Evolutionary conservation across 2,888 invertebrate genomes (phyloP).

Genomic region (Machimus atricapillus): DNA sequence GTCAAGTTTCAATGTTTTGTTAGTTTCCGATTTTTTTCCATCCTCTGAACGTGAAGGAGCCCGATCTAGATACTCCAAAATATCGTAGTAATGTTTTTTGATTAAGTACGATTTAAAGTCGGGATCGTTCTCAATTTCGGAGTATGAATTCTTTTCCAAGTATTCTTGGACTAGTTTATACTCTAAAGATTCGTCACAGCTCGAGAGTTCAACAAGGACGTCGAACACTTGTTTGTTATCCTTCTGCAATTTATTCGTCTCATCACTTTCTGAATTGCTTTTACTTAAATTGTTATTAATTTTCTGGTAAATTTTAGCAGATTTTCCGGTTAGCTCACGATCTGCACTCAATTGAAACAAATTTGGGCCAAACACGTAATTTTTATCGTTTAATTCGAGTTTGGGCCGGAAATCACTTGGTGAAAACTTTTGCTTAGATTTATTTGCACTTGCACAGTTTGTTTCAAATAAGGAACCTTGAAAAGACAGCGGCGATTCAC

Average conservation of each 20-base stretch:
- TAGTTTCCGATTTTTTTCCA: background rate
- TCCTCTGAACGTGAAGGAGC: conserved; percentile 43
- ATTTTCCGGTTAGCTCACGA: conserved; percentile 57
- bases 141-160: conserved; percentile 60
- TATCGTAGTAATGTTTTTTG: conserved; percentile 60
- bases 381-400: conserved; percentile 50
- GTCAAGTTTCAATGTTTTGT: background rate
- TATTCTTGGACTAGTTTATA: conserved; percentile 60
- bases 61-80: conserved; percentile 57
- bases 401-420: conserved; percentile 57
- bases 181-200: conserved; percentile 59
- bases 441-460: conserved; percentile 27
- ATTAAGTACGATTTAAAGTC: conserved; percentile 60
- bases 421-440: conserved; percentile 42
- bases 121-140: conserved; percentile 59
- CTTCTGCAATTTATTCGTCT: conserved; percentile 53
- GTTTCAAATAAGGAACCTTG: conserved; percentile 59
- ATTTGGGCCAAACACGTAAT: conserved; percentile 57
- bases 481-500: conserved; percentile 59
- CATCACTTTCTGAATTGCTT: conserved; percentile 50
- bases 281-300: conserved; percentile 32
- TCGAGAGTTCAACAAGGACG: conserved; percentile 56
- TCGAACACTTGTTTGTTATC: conserved; percentile 56
- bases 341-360: conserved; percentile 56
- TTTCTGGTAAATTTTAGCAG: conserved; percentile 50